Evolutionary conservation across 2,888 invertebrate species (phyloP).

Genomic region (Nasonia oneida): DNA sequence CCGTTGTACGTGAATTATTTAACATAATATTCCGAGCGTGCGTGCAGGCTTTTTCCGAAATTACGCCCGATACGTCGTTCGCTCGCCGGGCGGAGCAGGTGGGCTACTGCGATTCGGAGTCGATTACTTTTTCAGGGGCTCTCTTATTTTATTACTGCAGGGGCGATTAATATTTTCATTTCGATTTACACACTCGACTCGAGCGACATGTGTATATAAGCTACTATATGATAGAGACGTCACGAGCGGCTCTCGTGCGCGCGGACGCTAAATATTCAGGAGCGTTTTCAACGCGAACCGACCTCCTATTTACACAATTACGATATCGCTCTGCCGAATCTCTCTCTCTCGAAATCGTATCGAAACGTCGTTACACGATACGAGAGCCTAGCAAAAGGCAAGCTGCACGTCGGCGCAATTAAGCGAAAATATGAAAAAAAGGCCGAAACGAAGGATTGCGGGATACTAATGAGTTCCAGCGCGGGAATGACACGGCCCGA

Average conservation of each 20-base stretch:
- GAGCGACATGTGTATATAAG: too few relatives aligned
- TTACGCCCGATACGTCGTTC: background rate
- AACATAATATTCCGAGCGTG: constrained; percentile 5
- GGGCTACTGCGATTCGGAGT: background rate
- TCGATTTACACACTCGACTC: too few relatives aligned
- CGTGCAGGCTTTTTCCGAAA: background rate
- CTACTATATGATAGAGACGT: background rate
- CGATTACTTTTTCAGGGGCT: background rate
- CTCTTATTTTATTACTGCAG: too few relatives aligned
- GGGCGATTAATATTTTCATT: too few relatives aligned
- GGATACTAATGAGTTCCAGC: constrained; percentile 18
- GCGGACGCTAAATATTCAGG: background rate
- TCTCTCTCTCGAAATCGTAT: background rate
- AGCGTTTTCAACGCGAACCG: background rate
- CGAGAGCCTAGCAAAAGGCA: background rate
- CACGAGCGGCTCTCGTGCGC: background rate
- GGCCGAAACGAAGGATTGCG: background rate
- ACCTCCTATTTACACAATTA: background rate
- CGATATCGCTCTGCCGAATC: background rate
- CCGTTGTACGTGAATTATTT: constrained; percentile 5
- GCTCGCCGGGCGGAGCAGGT: background rate
- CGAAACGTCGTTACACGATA: background rate
- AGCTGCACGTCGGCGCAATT: background rate
- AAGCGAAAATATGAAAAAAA: background rate
- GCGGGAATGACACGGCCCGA: constrained; percentile 29